Evolutionary conservation across 2,888 invertebrate species (phyloP), one percentile per base, ranked within the genome.

Genomic region (Heliconius erato): DNA sequence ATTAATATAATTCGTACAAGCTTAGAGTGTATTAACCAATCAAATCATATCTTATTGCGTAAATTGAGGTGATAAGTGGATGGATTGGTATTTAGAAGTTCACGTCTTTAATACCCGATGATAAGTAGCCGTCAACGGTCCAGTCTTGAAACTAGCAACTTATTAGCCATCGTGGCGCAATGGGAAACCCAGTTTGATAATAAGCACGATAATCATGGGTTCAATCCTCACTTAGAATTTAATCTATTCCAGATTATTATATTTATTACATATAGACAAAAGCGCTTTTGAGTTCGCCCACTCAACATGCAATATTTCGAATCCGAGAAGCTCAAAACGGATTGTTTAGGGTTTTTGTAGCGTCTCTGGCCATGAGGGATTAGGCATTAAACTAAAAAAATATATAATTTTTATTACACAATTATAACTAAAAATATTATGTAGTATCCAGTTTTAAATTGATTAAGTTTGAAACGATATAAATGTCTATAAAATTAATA

Each of bases 401-500:
- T 16, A 6, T 49, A 49, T 49, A 59, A 7, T 59, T 59, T n/a
- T 23, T 59, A 0, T 23, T 23, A 59, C 11, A 11, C 19, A 59
- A 11, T 23, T 0, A 59, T 59, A 11, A 7, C 23, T 59, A 2
- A 59, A 59, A 23, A 59, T 59, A 3, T 59, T 14, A 44, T 16
- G 7, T 7, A 1, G 6, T 14, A 44, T 26, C 3, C 9, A 26
- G n/a, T 71, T 26, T 71, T 12, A n/a, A 44, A 71, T 44, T 44
- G 2, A 44, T 26, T 26, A 44, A 44, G 16, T 44, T 71, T 26
- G n/a, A 71, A 71, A 78, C 9, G 44, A 71, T 69, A 71, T 44
- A 65, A 82, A 80, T 63, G 54, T 77, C 71, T 69, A 83, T 83
- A 81, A 83, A 26, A 67, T 84, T 83, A 49, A 80, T 83, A 80